Conservation (phyloP, 2,888 invertebrate species). For the Hypomecis atomaria region DNA sequence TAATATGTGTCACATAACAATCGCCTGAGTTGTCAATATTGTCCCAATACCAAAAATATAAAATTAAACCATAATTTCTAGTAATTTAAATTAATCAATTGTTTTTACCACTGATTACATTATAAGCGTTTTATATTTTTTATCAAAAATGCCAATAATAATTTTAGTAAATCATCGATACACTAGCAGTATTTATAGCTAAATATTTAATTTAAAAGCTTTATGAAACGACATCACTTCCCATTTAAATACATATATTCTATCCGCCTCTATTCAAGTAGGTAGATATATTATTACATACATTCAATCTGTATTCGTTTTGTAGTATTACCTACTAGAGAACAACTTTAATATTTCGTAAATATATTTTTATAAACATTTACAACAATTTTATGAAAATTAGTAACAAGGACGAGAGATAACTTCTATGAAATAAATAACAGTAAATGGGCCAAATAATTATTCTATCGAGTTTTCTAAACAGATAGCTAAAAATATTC, state of each 20-base stretch:
- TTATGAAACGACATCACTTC: slow-evolving; percentile 63
- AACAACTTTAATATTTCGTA: slow-evolving; percentile 69
- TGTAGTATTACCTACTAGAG: slow-evolving; percentile 59
- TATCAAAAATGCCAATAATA: no score
- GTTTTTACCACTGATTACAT: background rate
- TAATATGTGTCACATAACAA: no score
- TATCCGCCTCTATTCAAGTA: slow-evolving; percentile 55
- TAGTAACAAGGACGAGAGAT: slow-evolving; percentile 66
- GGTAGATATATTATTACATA: slow-evolving; percentile 50
- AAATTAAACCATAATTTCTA: background rate
- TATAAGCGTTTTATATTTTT: no score
- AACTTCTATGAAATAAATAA: slow-evolving; percentile 39
- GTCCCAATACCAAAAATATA: background rate
- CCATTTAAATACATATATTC: slow-evolving; percentile 50
- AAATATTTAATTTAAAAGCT: background rate
- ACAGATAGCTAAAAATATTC: slow-evolving; percentile 41
- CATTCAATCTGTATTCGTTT: slow-evolving; percentile 63
- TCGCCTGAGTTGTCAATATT: background rate
- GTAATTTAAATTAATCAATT: no score
- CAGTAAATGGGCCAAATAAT: slow-evolving; percentile 35
- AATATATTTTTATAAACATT: slow-evolving; percentile 77
- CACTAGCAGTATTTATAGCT: background rate
- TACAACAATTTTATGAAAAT: slow-evolving; percentile 74
- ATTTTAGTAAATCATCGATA: background rate
- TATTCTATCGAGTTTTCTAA: slow-evolving; percentile 40